Conservation (phyloP, 2,113 vertebrate genomes). For the Regulus satrapa region DNA sequence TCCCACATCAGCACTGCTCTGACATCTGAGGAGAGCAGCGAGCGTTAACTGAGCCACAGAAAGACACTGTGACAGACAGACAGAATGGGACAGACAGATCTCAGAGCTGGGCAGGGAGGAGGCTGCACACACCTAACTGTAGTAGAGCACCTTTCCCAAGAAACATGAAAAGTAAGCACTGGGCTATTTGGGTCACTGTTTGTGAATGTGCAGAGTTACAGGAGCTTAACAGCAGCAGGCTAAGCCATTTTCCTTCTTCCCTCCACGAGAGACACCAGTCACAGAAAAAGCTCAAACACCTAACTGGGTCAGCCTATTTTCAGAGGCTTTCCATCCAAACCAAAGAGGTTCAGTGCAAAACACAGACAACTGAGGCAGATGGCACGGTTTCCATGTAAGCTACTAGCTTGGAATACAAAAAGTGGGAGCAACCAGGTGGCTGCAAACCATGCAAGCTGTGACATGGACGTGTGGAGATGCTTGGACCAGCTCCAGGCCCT, state of each 20-base stretch:
- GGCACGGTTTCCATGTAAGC: background rate
- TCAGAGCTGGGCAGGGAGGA: background rate
- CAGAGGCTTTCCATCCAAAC: background rate
- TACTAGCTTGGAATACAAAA: background rate
- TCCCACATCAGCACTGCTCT: background rate
- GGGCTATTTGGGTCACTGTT: background rate
- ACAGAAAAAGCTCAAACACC: background rate
- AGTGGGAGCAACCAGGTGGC: background rate
- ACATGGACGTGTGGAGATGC: accelerated
- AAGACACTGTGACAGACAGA: background rate
- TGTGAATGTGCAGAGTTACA: background rate
- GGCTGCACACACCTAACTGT: background rate
- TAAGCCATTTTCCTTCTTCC: background rate
- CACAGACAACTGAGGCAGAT: background rate
- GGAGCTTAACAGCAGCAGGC: background rate
- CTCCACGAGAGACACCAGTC: background rate
- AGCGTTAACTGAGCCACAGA: background rate
- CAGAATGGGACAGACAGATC: background rate
- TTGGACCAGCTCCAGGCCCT: background rate
- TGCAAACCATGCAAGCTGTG: background rate
- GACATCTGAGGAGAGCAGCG: background rate
- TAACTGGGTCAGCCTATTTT: background rate
- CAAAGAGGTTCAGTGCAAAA: background rate
- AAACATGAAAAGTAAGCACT: background rate
- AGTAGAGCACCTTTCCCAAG: background rate